Conservation (phyloP, 1,140 invertebrate genomes). For the Zophobas atratus region DNA sequence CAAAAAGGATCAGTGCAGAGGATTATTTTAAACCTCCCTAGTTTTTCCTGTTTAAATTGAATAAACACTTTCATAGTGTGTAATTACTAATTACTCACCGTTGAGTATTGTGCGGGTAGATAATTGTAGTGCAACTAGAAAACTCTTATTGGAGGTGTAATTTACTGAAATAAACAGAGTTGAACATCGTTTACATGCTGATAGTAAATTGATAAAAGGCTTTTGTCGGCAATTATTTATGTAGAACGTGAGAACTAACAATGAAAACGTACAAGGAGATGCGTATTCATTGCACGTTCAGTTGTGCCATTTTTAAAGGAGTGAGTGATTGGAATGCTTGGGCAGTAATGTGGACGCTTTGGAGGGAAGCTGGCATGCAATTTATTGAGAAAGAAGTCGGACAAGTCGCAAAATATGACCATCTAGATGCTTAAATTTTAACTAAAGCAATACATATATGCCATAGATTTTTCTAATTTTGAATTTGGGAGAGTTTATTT, state of each 20-base stretch:
- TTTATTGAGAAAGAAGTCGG: too few species aligned
- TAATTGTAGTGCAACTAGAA: constrained; percentile 37
- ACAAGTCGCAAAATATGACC: too few species aligned
- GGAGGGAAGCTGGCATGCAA: too few species aligned
- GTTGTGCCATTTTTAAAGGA: constrained; percentile 15
- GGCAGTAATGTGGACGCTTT: not conserved
- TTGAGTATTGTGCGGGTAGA: constrained; percentile 25
- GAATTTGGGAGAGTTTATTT: too few species aligned
- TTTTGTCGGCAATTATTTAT: constrained; percentile 31
- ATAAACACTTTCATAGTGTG: constrained; percentile 31
- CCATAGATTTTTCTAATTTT: too few species aligned
- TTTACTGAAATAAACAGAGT: constrained; percentile 17
- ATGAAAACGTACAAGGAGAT: constrained; percentile 32
- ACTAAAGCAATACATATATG: too few species aligned
- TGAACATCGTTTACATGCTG: constrained; percentile 22
- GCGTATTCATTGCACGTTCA: constrained; percentile 20
- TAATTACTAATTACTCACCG: constrained; percentile 18
- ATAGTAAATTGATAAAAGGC: constrained; percentile 39
- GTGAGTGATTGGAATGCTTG: not conserved
- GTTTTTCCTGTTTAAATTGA: not conserved
- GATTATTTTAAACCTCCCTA: not conserved
- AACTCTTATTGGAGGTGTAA: constrained; percentile 26
- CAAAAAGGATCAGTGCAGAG: not conserved
- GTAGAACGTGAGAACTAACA: constrained; percentile 41
- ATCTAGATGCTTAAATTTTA: too few species aligned